Evolutionary conservation across 1,140 invertebrate genomes (phyloP).

Genomic region (Penaeus japonicus): DNA sequence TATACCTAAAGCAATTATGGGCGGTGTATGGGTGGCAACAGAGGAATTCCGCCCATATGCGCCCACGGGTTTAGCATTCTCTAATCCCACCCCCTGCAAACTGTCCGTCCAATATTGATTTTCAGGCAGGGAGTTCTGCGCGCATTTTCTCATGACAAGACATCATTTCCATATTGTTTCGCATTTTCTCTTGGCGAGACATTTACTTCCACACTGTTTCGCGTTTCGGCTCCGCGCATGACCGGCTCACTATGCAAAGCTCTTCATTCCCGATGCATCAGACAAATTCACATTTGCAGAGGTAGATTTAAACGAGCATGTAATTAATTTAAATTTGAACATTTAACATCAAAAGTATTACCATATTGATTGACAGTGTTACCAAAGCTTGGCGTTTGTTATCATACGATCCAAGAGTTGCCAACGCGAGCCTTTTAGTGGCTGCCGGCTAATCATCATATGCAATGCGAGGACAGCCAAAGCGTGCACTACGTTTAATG

Average conservation of each 20-base stretch:
- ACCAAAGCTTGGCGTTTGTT: background rate
- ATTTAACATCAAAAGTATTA: constrained; percentile 40
- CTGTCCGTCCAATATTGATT: constrained; percentile 46
- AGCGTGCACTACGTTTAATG: too few species aligned
- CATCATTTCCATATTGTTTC: constrained; percentile 34
- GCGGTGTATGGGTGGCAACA: too few species aligned
- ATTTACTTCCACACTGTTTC: background rate
- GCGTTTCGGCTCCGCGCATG: background rate
- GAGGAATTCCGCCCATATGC: too few species aligned
- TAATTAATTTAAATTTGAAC: constrained; percentile 19
- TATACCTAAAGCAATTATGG: too few species aligned
- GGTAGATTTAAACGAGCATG: background rate
- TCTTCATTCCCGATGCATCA: background rate
- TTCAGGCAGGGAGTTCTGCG: constrained; percentile 8
- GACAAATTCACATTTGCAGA: background rate
- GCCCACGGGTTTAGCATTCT: background rate
- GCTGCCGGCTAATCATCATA: too few species aligned
- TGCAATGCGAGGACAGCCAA: too few species aligned
- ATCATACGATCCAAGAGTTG: background rate
- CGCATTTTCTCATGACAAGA: constrained; percentile 9
- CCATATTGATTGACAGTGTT: constrained; percentile 43
- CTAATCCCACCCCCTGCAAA: constrained; percentile 11
- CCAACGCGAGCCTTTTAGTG: background rate
- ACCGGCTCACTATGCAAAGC: background rate
- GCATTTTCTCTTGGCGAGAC: background rate